Base-by-base conservation (phyloP, 2,797 vertebrate species). In the Ctenosaura bakeri region DNA sequence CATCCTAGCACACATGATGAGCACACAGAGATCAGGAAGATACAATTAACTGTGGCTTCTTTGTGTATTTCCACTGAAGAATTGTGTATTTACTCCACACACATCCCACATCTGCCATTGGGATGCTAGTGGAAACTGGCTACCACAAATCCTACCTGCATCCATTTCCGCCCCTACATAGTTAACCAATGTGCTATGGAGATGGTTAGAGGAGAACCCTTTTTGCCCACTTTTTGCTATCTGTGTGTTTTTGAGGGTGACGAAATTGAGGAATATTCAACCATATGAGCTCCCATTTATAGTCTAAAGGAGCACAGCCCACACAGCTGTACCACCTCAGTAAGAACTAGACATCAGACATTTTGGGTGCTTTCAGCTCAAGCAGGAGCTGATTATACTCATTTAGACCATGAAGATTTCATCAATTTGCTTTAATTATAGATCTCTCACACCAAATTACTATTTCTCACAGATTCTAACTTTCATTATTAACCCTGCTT, bases 401-500 rank as follows among this genome's bases (percentile, higher is more conserved):
- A 83, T n/a, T 24, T 42, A 85, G 59, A 81, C 88, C 92, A 83
- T 88, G 91, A 86, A 93, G 91, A 85, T 73, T 78, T 42, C 56
- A 79, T 84, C 42, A 1, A 22, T 64, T 64, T 91, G 85, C 91
- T 87, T 91, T 94, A 92, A 93, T 93, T 91, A 94, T 62, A 87
- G 92, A 94, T 95, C 89, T 78, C 10, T 29, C 54, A 73, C 82
- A 91, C 88, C 84, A 94, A 93, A 93, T 88, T 93, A 71, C 54
- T 59, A 1, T 76, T 78, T 35, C 69, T 8, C 66, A 35, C 26
- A 74, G 71, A 92, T 92, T 91, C 90, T 92, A 89, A 56, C 84
- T 92, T 91, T 94, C 94, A 90, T 87, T 20, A 95, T 95, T 95
- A 95, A 84, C 81, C 32, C 50, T 82, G 56, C 0, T 59, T 91